Percentiles rank a stretch among this genome's conserved stretches.
Evolutionary conservation across 1,140 invertebrate genomes (phyloP).

Genomic region (Rhopalosiphum padi): DNA sequence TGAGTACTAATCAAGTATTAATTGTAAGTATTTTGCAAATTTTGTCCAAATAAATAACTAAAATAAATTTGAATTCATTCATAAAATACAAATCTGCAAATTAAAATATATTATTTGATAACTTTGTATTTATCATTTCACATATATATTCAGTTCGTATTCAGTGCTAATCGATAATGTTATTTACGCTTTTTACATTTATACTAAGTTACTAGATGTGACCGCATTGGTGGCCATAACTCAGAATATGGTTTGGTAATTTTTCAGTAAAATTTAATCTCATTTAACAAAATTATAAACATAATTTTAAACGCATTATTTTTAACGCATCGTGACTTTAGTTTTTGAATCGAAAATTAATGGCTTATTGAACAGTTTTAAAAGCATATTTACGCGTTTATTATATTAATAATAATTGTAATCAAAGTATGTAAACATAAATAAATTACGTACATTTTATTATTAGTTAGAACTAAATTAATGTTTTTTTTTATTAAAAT

Average conservation of each 20-base stretch:
- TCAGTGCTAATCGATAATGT: not conserved
- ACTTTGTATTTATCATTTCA: not conserved
- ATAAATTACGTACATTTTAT: not conserved
- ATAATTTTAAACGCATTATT: not conserved
- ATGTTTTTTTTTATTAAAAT: too few species aligned
- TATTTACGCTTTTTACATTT: not conserved
- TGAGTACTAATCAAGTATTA: not conserved
- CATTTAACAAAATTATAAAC: not conserved
- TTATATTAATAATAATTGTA: not conserved
- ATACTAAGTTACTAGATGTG: not conserved
- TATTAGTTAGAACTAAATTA: not conserved
- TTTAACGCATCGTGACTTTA: not conserved
- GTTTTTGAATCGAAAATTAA: not conserved
- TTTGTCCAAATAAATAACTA: not conserved
- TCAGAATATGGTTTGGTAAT: not conserved
- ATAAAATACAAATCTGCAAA: not conserved
- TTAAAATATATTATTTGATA: not conserved
- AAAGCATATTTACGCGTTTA: not conserved
- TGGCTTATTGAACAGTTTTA: not conserved
- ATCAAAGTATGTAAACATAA: not conserved
- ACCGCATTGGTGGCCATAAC: not conserved
- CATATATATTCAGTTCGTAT: not conserved
- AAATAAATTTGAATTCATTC: not conserved
- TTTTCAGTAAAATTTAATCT: not conserved
- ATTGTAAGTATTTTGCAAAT: not conserved